Base-by-base conservation (phyloP, 1,140 invertebrate species). In the Drosophila murphyi region DNA sequence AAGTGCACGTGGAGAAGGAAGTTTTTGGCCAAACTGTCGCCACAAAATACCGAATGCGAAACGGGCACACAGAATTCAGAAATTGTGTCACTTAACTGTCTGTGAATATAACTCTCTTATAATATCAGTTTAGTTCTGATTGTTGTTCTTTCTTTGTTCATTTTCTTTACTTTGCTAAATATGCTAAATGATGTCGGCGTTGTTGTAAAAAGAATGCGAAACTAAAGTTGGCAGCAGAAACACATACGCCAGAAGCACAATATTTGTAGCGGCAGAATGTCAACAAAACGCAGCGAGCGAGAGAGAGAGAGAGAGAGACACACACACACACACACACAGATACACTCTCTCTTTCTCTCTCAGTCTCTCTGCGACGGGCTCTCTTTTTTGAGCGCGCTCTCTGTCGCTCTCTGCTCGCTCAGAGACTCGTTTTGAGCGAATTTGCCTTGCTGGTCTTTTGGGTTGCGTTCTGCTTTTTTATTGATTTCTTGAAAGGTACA, bases 401-500 rank as follows among this genome's bases (percentile, higher is more conserved):
- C 68, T 76, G 20, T 20, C 20, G 20, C 51, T 52, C 7, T 62
- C 28, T 35, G 20, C 50, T 43, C 50, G 67, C 61, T 55, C 39
- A 31, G 43, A 20, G 82, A 89, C 83, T 89, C 74, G 83, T 89
- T 88, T 81, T 88, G 80, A 85, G 83, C 80, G 83, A 88, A 80
- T 82, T 76, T 82, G 65, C 73, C 39, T 54, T 81, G 77, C 59
- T 81, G 77, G 76, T 67, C 72, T 78, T 48, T 77, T 77, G 50
- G 65, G 65, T 45, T 79, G 79, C 57, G 82, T 76, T 86, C 78
- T 73, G 75, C 41, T 73, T 80, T 79, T 90, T 91, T 91, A 91
- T 91, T 91, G 88, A 91, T 91, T 91, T 91, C 80, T 91, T 91
- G 85, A 91, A 91, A 91, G 88, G 88, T 91, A 91, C 89, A 91